Conservation (phyloP, 2,113 vertebrate genomes). For the Upupa epops region DNA sequence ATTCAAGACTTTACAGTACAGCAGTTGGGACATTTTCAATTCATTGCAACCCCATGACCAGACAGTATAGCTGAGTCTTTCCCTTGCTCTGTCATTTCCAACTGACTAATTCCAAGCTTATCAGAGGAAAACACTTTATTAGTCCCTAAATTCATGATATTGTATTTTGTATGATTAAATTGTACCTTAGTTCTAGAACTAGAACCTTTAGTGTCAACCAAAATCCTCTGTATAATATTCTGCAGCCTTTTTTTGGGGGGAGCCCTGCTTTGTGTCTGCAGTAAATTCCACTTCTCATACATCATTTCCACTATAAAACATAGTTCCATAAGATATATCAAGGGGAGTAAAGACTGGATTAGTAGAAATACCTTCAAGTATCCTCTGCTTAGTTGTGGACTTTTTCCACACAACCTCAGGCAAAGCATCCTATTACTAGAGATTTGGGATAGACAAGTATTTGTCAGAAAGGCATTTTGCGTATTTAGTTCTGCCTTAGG, state of each 20-base stretch:
- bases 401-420: not conserved
- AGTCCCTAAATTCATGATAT: not conserved
- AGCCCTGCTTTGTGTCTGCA: not conserved
- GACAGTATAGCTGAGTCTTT: not conserved
- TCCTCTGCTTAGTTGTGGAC: not conserved
- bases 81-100: not conserved
- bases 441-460: not conserved
- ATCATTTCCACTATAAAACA: not conserved
- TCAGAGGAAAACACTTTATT: not conserved
- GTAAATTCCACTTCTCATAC: not conserved
- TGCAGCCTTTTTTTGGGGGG: not conserved
- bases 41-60: not conserved
- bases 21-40: not conserved
- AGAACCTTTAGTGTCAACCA: not conserved
- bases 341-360: not conserved
- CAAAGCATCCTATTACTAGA: not conserved
- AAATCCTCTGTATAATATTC: not conserved
- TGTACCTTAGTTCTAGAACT: not conserved
- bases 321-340: not conserved
- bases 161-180: not conserved
- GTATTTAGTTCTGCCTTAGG: not conserved
- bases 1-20: not conserved
- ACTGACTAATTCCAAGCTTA: not conserved
- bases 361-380: not conserved
- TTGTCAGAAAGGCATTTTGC: not conserved